Conservation (phyloP, 1,140 invertebrate genomes). For the Aphelinus certus region DNA sequence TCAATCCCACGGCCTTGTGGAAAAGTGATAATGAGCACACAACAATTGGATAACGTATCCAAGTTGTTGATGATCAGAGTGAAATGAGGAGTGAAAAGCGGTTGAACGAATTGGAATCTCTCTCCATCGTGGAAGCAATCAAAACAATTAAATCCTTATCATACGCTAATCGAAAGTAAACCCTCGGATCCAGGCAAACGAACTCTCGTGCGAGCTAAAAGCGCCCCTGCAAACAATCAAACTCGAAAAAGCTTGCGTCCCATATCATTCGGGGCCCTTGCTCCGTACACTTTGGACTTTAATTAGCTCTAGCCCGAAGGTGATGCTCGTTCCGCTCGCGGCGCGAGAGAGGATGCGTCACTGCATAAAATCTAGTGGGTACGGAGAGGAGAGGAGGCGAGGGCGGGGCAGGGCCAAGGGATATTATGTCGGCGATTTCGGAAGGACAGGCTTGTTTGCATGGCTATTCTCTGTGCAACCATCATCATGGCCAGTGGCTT, state of each 20-base stretch:
- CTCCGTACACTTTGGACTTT: neutral
- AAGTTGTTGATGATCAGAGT: too few species aligned
- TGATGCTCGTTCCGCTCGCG: neutral
- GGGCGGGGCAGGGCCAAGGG: conserved; percentile 12
- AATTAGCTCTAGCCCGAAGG: conserved; percentile 13
- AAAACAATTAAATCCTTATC: neutral
- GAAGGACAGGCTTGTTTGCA: conserved; percentile 61
- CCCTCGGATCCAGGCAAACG: neutral
- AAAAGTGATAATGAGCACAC: too few species aligned
- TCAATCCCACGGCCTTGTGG: too few species aligned
- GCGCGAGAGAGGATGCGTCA: conserved; percentile 15
- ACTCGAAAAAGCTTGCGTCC: neutral
- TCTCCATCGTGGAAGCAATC: too few species aligned
- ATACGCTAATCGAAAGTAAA: neutral
- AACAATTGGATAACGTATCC: too few species aligned
- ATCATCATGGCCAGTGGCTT: conserved; percentile 51
- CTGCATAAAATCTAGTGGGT: conserved; percentile 29
- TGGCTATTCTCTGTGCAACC: conserved; percentile 59
- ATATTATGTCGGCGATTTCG: conserved; percentile 42
- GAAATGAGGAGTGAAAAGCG: too few species aligned
- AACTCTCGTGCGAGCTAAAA: neutral
- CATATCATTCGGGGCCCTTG: neutral
- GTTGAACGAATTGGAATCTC: too few species aligned
- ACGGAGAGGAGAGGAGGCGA: conserved; percentile 24
- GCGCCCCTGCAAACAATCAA: conserved; percentile 4